phyloP scores from a whole-genome alignment of 2,888 invertebrate genomes.

The Prionchulus punctatus region DNA sequence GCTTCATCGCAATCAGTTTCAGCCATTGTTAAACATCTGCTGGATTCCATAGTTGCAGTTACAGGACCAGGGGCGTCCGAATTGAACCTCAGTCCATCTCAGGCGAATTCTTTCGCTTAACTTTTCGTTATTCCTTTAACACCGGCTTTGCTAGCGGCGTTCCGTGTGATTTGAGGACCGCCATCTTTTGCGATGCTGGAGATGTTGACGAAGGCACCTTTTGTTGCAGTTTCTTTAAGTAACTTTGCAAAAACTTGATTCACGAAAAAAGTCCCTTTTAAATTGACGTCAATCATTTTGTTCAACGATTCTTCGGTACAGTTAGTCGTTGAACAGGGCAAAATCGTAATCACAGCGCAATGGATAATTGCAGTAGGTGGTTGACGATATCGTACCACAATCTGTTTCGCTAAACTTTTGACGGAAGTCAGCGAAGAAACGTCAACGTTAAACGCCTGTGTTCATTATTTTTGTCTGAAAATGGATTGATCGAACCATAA shows the following conservation, averaged over 20 bases:
- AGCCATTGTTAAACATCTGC: not conserved
- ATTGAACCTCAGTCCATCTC: no score
- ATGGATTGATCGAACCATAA: not conserved
- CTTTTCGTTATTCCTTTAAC: constrained; percentile 37
- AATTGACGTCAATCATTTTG: no score
- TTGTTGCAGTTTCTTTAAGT: constrained; percentile 4
- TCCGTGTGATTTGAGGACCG: constrained; percentile 34
- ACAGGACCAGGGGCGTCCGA: constrained; percentile 6
- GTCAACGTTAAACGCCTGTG: not conserved
- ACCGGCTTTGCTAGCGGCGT: constrained; percentile 37
- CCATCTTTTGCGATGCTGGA: constrained; percentile 37
- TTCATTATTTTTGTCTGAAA: not conserved
- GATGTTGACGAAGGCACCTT: constrained; percentile 35
- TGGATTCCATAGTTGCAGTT: constrained; percentile 35
- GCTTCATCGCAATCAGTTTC: constrained; percentile 22
- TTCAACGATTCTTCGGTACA: constrained; percentile 4
- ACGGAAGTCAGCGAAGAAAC: not conserved
- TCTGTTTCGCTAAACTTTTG: not conserved
- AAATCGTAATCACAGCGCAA: not conserved
- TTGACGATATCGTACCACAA: not conserved
- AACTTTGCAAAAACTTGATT: constrained; percentile 3
- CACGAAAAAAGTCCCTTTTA: not conserved
- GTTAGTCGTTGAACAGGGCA: constrained; percentile 5
- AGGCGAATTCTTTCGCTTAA: constrained; percentile 35
- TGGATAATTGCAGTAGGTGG: not conserved